Base-by-base conservation (phyloP, 2,888 invertebrate genomes). In the Tiliacea aurago region DNA sequence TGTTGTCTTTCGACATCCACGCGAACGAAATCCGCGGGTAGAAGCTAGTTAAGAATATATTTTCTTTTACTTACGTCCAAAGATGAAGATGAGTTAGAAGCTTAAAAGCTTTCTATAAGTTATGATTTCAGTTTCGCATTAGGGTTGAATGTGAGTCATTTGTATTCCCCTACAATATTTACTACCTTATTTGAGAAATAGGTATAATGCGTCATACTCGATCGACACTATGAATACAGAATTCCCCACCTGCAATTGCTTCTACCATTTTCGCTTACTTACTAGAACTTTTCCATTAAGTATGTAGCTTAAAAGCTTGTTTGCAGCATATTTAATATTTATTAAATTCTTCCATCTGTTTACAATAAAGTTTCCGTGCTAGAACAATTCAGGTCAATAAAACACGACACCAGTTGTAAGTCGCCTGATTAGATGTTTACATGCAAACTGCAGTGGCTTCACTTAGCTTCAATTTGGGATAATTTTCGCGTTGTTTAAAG, bases 341-440 rank as follows among this genome's bases (percentile, higher is more conserved):
- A n/a, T n/a, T n/a, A n/a, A n/a, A n/a, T n/a, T 68, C 59, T 65
- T 72, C 5, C 23, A 62, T 58, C 37, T 59, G 63, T 63, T 80
- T 56, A 37, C 53, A 68, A 59, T 78, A 70, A 66, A 53, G 37
- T 71, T 76, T 77, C 78, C 71, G 65, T 70, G 69, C 62, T 61
- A 69, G 61, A 80, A 76, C 61, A 83, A 90, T 90, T 90, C 70
- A 88, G 90, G 88, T 51, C 89, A 90, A 89, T 90, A 87, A 85
- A 88, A 86, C 77, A 73, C 70, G 86, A 87, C 84, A 87, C 84
- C 85, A 80, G 77, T 86, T 80, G 69, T 70, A 66, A 72, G 72
- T 62, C 80, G 74, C 72, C 37, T 63, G 70, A 78, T 85, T 78
- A 76, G 63, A 61, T 79, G 80, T 80, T 84, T 76, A 79, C 88